phyloP scores from a whole-genome alignment of 1,140 invertebrate genomes.

The Zaprionus davidi region DNA sequence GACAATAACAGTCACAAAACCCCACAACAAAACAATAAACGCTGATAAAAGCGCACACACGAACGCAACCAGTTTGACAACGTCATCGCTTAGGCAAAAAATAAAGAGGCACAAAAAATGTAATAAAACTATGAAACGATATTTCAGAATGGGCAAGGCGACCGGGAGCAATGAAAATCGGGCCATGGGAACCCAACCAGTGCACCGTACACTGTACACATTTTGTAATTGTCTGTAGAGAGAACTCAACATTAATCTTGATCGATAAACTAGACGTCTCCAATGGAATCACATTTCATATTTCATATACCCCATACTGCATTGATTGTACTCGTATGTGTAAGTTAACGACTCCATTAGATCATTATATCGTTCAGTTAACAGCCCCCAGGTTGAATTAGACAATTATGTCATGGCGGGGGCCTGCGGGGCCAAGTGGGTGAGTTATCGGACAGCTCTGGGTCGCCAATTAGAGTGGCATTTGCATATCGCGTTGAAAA shows the following conservation, averaged over 20 bases:
- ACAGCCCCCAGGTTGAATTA: slow-evolving; percentile 6
- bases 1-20: slow-evolving; percentile 64
- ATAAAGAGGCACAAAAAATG: not conserved
- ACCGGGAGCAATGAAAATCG: not conserved
- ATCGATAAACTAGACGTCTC: slow-evolving; percentile 38
- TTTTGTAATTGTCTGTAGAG: slow-evolving; percentile 50
- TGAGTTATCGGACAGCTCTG: slow-evolving; percentile 17
- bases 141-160: not conserved
- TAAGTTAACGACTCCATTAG: slow-evolving; percentile 45
- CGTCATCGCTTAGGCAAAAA: slow-evolving; percentile 59
- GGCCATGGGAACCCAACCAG: slow-evolving; percentile 50
- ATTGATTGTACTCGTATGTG: slow-evolving; percentile 55
- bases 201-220: slow-evolving; percentile 15
- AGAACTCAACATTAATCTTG: slow-evolving; percentile 46
- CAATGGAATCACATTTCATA: slow-evolving; percentile 71
- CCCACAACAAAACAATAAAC: slow-evolving; percentile 76
- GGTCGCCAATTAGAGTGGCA: slow-evolving; percentile 36
- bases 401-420: slow-evolving; percentile 52
- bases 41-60: slow-evolving; percentile 68
- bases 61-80: slow-evolving; percentile 69
- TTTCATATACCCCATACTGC: slow-evolving; percentile 70
- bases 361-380: slow-evolving; percentile 18
- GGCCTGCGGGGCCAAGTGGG: slow-evolving; percentile 1
- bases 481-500: slow-evolving; percentile 70
- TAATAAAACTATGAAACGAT: slow-evolving; percentile 21